Conservation (phyloP, 2,113 vertebrate species). For the Entelurus aequoreus region DNA sequence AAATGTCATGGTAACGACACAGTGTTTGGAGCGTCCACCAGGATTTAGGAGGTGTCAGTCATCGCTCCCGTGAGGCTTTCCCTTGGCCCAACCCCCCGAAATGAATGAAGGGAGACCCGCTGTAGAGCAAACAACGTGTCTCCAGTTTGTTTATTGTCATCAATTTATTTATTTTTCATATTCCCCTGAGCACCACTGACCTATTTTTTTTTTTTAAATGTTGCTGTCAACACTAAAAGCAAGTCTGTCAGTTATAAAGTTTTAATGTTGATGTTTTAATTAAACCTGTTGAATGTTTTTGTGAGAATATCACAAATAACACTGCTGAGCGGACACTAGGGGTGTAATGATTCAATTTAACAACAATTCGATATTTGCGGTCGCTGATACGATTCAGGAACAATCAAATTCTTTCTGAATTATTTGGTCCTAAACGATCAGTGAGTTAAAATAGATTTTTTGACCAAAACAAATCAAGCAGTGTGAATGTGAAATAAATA, state of each 20-base stretch:
- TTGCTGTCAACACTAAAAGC: constrained; percentile 23
- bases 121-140: constrained; percentile 4
- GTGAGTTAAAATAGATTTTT: too few species aligned
- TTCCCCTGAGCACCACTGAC: constrained; percentile 5
- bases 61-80: constrained; percentile 44
- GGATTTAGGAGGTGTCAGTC: constrained; percentile 56
- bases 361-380: too few species aligned
- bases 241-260: constrained; percentile 1
- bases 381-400: too few species aligned
- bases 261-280: neutral
- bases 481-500: too few species aligned
- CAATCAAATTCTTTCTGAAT: too few species aligned
- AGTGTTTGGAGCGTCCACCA: constrained; percentile 39
- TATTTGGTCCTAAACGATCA: too few species aligned
- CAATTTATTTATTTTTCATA: constrained; percentile 12
- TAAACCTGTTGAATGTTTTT: constrained; percentile 11
- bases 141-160: neutral
- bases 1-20: constrained; percentile 61
- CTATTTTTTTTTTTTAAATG: constrained; percentile 18
- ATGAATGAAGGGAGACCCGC: constrained; percentile 38
- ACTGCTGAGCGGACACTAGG: neutral
- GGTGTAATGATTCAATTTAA: too few species aligned
- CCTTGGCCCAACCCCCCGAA: constrained; percentile 26
- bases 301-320: constrained; percentile 18
- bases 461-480: too few species aligned